These are phyloP conservation scores for Denticeps clupeoides DNA, from an alignment of 2,797 vertebrate species.

Conservation along the genomic window DNA sequence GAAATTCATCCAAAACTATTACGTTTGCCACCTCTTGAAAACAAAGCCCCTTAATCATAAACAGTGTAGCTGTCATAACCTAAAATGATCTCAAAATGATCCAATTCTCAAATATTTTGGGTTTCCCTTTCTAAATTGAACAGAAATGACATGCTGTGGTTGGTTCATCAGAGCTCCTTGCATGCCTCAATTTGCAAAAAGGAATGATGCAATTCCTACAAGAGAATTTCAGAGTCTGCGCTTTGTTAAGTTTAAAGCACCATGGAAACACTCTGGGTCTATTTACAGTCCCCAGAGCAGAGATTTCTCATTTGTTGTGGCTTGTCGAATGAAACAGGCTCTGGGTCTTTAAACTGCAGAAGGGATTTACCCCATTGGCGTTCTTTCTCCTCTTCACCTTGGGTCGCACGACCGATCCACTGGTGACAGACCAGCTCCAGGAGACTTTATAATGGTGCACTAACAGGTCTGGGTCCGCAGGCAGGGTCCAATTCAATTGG, in stretches of 20 bases:
- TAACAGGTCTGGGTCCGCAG: conserved; percentile 70
- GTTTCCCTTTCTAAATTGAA: conserved; percentile 28
- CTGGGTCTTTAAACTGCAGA: neutral
- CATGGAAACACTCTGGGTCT: no score
- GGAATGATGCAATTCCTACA: conserved; percentile 26
- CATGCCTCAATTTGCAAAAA: conserved; percentile 22
- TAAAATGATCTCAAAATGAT: conserved; percentile 37
- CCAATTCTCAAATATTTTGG: no score
- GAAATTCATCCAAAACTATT: conserved; percentile 15
- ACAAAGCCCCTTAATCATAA: conserved; percentile 20
- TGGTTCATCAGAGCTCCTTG: conserved; percentile 14
- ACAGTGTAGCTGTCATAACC: conserved; percentile 16
- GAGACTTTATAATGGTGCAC: conserved; percentile 83
- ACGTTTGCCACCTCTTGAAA: conserved; percentile 8
- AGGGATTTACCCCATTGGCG: conserved; percentile 59
- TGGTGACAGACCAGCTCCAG: conserved; percentile 70
- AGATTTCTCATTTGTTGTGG: conserved; percentile 34
- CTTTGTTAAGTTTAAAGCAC: no score
- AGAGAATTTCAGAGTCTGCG: no score
- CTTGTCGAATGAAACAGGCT: conserved; percentile 18
- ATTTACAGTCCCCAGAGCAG: no score
- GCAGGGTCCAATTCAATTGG: conserved; percentile 61
- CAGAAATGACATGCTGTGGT: conserved; percentile 32
- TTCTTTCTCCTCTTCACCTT: conserved; percentile 77
- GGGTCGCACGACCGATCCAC: conserved; percentile 53